phyloP scores from a whole-genome alignment of 2,797 vertebrate species.

The Aselliscus stoliczkanus region DNA sequence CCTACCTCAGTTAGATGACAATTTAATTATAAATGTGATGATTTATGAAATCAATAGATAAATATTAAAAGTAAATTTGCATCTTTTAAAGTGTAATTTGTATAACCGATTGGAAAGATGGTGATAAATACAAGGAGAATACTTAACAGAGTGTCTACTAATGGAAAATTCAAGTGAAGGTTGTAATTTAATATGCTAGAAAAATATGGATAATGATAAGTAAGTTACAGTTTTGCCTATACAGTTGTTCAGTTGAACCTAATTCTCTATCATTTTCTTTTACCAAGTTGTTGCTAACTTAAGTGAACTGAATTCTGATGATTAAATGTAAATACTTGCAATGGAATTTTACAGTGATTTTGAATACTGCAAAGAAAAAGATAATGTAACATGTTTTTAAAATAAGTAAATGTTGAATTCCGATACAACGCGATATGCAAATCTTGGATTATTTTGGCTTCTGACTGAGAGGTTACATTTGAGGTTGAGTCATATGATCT shows the following conservation, averaged over 20 bases:
- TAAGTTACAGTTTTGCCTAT: background rate
- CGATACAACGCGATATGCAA: background rate
- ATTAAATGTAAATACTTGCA: background rate
- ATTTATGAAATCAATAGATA: slow-evolving; percentile 59
- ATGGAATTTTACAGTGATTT: background rate
- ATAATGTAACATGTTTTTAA: background rate
- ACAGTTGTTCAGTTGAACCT: background rate
- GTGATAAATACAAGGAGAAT: background rate
- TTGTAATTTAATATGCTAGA: background rate
- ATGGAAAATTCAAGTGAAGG: background rate
- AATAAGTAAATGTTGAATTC: background rate
- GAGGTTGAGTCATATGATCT: background rate
- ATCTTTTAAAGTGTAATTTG: slow-evolving; percentile 62
- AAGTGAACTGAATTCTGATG: background rate
- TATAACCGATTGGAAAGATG: background rate
- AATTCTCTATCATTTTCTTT: background rate
- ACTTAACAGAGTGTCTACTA: background rate
- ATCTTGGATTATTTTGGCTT: background rate
- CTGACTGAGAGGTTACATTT: background rate
- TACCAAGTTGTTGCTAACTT: background rate
- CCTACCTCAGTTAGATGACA: slow-evolving; percentile 44
- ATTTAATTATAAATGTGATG: slow-evolving; percentile 60
- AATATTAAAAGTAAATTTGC: slow-evolving; percentile 39
- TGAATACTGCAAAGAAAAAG: background rate
- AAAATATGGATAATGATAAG: background rate